These are phyloP conservation scores for Rhinogobius similis DNA, from an alignment of 2,113 vertebrate species.

Conservation along the genomic window DNA sequence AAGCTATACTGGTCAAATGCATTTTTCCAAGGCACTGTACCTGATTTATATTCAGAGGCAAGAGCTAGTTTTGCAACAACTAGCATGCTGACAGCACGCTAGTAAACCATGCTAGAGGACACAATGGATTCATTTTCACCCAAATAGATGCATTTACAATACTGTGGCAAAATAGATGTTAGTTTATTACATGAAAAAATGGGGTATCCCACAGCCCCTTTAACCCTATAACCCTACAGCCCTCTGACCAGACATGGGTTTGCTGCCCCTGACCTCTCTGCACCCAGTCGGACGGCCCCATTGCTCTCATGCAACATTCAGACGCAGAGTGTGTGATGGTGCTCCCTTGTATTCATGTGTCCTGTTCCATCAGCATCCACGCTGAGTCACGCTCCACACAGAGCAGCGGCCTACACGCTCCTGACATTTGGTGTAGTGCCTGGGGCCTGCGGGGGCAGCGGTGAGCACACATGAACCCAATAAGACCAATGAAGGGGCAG, in stretches of 20 bases:
- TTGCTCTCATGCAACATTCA: slow-evolving; percentile 70
- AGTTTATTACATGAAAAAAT: no score
- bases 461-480: slow-evolving; percentile 32
- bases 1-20: no score
- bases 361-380: slow-evolving; percentile 56
- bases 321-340: slow-evolving; percentile 48
- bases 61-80: no score
- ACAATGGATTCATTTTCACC: no score
- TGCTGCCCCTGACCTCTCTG: not conserved
- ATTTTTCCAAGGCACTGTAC: no score
- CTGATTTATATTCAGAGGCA: no score
- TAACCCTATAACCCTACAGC: not conserved
- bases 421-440: slow-evolving; percentile 54
- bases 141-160: no score
- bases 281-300: slow-evolving; percentile 4
- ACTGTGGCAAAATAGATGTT: no score
- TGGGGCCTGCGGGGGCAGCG: slow-evolving; percentile 31
- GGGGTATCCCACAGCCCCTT: no score
- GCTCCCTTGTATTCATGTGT: slow-evolving; percentile 52
- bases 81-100: no score
- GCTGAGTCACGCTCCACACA: slow-evolving; percentile 59
- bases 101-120: no score
- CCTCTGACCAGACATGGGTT: not conserved
- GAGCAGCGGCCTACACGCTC: slow-evolving; percentile 36
- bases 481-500: slow-evolving; percentile 18